Evolutionary conservation across 1,140 invertebrate genomes (phyloP).

Genomic region (Leptestheria dahalacensis): DNA sequence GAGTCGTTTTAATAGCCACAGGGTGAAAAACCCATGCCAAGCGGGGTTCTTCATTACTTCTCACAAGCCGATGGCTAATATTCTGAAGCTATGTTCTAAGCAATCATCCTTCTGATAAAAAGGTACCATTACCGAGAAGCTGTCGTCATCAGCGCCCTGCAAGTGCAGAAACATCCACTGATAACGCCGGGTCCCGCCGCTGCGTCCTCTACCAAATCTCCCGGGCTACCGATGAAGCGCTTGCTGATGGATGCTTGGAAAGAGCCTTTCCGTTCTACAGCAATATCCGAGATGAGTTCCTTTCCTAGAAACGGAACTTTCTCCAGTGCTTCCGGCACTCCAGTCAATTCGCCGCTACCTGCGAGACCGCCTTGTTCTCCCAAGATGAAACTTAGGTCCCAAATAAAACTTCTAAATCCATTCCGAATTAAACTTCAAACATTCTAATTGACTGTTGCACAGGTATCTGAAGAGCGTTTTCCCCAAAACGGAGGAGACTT

Average conservation of each 20-base stretch:
- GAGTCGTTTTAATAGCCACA: not conserved
- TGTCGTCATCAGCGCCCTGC: slow-evolving; percentile 76
- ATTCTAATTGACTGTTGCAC: slow-evolving; percentile 19
- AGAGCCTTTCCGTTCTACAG: not conserved
- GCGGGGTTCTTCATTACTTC: not conserved
- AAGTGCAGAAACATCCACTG: slow-evolving; percentile 82
- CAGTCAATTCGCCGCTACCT: not conserved
- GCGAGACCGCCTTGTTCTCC: slow-evolving; percentile 55
- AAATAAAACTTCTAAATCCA: slow-evolving; percentile 22
- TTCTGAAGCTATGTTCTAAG: too few species aligned
- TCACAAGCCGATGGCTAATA: too few species aligned
- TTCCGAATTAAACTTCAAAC: slow-evolving; percentile 3
- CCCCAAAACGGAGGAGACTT: slow-evolving; percentile 76
- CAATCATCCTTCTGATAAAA: too few species aligned
- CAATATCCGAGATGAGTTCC: not conserved
- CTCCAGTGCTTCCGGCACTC: not conserved
- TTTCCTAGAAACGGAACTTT: not conserved
- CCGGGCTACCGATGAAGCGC: slow-evolving; percentile 31
- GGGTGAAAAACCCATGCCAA: not conserved
- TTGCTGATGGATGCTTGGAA: slow-evolving; percentile 25
- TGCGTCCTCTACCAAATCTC: slow-evolving; percentile 37
- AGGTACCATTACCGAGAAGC: slow-evolving; percentile 85
- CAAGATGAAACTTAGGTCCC: slow-evolving; percentile 79
- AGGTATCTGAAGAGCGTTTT: slow-evolving; percentile 83
- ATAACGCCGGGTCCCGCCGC: slow-evolving; percentile 70